Evolutionary conservation across 2,113 vertebrate genomes (phyloP).

Genomic region (Micronycteris hirsuta): DNA sequence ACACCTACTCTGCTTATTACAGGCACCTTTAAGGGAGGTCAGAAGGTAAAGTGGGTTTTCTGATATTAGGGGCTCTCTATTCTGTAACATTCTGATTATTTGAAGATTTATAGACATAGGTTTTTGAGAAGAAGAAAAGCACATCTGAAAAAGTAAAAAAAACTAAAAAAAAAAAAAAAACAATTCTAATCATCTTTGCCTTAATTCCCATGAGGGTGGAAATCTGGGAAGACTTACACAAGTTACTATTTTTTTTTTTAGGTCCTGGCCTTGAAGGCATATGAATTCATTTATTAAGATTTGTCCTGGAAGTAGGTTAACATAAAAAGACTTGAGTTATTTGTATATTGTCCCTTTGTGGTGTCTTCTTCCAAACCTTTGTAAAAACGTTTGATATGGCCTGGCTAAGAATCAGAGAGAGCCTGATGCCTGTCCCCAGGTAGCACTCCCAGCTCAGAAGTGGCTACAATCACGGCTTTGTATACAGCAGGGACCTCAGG

Average conservation of each 20-base stretch:
- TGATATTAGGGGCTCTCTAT: neutral
- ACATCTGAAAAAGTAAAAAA: neutral
- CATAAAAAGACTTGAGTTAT: neutral
- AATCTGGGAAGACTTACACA: neutral
- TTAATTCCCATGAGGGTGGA: neutral
- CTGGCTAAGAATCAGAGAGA: neutral
- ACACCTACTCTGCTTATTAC: neutral
- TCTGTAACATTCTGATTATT: neutral
- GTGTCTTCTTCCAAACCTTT: neutral
- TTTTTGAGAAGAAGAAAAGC: neutral
- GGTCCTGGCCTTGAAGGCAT: neutral
- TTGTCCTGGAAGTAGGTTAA: neutral
- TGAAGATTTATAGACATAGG: neutral
- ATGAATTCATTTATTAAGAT: neutral
- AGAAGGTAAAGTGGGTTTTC: neutral
- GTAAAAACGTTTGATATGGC: neutral
- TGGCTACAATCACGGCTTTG: conserved; percentile 8
- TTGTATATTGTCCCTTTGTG: neutral
- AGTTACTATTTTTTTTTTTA: conserved; percentile 8
- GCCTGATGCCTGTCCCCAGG: neutral
- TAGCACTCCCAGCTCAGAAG: neutral
- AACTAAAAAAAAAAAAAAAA: neutral
- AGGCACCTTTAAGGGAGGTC: neutral
- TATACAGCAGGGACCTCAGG: neutral
- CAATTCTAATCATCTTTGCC: neutral